Base-by-base conservation (phyloP, 2,797 vertebrate species). In the Gallinago nigripennis region DNA sequence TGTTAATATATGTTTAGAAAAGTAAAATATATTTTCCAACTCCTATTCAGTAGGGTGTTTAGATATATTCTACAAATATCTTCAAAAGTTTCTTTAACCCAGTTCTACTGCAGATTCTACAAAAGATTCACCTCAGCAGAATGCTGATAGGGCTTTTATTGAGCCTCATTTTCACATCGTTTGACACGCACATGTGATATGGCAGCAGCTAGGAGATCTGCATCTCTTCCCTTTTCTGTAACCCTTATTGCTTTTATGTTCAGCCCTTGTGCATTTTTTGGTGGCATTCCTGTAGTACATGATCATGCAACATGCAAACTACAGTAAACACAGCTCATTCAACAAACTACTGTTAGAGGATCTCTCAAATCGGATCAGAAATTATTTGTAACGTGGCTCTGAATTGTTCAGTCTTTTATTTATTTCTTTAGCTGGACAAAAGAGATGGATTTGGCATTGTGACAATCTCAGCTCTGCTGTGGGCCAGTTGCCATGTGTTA, bases 101-200 rank as follows among this genome's bases (percentile, higher is more conserved):
- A 58, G 4, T 54, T 88, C 68, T 87, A n/a, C 24, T 66, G 12
- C 3, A 5, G 56, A 48, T 9, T 69, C 25, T 63, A 51, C n/a
- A 77, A 46, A 82, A 58, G 4, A 19, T 12, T 45, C 48, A 31
- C 43, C 2, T 1, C 9, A 46, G 8, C 8, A 70, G 37, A 73
- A 77, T 30, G 8, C 16, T 64, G 39, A 50, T 61, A 57, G 54
- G 9, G 12, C 3, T 70, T 90, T 64, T 64, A 58, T 5, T 69
- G 33, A 56, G 9, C 8, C 17, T n/a, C 1, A 35, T 14, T 72
- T 90, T 88, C 2, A 0, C 31, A 51, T 57, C 1, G 0, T 69
- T 45, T 72, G 61, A 61, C 37, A 35, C 1, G 7, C 21, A 3
- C 0, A 0, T 35, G n/a, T 53, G 41, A 24, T 65, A 33, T 5